These are phyloP conservation scores for Schrankia costaestrigalis DNA, from an alignment of 2,888 invertebrate species.

Conservation along the genomic window DNA sequence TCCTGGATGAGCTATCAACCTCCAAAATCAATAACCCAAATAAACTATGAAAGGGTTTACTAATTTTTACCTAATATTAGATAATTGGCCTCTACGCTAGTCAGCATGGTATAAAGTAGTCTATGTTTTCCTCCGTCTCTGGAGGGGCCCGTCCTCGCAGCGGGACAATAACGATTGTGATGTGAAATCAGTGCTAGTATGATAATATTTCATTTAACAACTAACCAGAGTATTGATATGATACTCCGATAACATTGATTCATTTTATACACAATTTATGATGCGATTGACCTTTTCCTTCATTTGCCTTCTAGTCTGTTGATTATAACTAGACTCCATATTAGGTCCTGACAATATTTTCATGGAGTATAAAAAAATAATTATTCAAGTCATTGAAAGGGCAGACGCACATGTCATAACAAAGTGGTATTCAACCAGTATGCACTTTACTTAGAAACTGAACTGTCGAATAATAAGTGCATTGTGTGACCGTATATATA, in stretches of 20 bases:
- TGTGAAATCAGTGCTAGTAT: too few relatives aligned
- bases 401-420: conserved; percentile 67
- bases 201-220: too few relatives aligned
- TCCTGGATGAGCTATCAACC: too few relatives aligned
- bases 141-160: too few relatives aligned
- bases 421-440: conserved; percentile 62
- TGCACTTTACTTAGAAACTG: conserved; percentile 78
- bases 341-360: conserved; percentile 18
- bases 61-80: too few relatives aligned
- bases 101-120: too few relatives aligned
- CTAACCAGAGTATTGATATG: not conserved
- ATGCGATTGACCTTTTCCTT: conserved; percentile 18
- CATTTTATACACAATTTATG: conserved; percentile 12
- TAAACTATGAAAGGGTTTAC: too few relatives aligned
- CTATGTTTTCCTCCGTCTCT: not conserved
- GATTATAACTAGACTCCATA: conserved; percentile 20
- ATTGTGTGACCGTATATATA: conserved; percentile 78
- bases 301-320: conserved; percentile 20
- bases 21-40: too few relatives aligned
- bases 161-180: too few relatives aligned
- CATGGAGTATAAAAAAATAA: conserved; percentile 26
- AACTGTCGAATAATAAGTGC: conserved; percentile 79
- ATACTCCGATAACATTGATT: conserved; percentile 1
- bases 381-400: conserved; percentile 61
- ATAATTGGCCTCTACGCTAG: too few relatives aligned